Conservation (phyloP, 2,113 vertebrate genomes). For the Bujurquina vittata region DNA sequence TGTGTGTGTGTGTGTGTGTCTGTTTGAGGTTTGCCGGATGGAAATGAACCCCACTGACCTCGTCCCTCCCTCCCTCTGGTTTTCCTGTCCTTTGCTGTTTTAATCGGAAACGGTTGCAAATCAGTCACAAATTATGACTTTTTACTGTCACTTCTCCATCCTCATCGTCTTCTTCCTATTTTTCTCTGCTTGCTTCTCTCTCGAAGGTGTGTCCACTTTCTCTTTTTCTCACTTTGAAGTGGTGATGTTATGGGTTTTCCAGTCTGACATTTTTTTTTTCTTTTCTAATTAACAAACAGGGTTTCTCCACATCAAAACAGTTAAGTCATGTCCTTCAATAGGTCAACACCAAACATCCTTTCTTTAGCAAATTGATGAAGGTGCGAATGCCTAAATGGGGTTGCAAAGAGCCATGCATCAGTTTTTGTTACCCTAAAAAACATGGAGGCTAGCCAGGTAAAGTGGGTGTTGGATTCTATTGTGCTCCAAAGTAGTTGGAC, state of each 20-base stretch:
- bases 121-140: conserved; percentile 74
- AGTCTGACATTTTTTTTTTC: conserved; percentile 58
- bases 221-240: conserved; percentile 46
- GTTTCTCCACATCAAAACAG: conserved; percentile 75
- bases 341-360: conserved; percentile 42
- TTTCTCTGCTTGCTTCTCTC: not conserved
- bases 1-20: conserved; percentile 31
- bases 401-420: not conserved
- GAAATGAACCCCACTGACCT: conserved; percentile 63
- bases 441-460: conserved; percentile 43
- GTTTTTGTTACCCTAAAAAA: conserved; percentile 53
- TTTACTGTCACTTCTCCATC: conserved; percentile 64
- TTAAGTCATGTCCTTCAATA: conserved; percentile 55
- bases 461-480: conserved; percentile 50
- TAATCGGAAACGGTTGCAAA: conserved; percentile 80
- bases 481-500: conserved; percentile 47
- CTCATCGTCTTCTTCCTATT: conserved; percentile 31
- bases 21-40: conserved; percentile 55
- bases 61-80: conserved; percentile 50
- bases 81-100: conserved; percentile 59
- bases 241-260: conserved; percentile 76
- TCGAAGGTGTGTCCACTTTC: conserved; percentile 21
- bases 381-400: conserved; percentile 31
- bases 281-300: conserved; percentile 71
- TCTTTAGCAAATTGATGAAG: conserved; percentile 52